Percentiles rank a stretch among this genome's conserved stretches.
Conservation (phyloP, 2,797 vertebrate species). For the Choloepus didactylus region DNA sequence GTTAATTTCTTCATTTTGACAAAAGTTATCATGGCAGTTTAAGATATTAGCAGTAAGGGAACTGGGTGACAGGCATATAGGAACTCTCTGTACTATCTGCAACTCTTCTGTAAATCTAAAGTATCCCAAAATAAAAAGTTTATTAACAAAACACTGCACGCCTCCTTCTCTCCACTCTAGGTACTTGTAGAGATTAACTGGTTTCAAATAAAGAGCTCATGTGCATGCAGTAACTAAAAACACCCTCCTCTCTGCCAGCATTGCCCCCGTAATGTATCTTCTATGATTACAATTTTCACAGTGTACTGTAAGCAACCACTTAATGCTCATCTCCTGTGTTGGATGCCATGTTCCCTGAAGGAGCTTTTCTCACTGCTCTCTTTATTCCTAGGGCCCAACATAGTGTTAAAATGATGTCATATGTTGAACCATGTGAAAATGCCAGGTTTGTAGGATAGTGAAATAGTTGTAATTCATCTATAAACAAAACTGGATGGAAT, state of each 20-base stretch:
- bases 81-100: not conserved
- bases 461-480: not conserved
- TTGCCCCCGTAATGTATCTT: not conserved
- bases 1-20: not conserved
- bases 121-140: slow-evolving; percentile 38
- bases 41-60: not conserved
- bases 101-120: slow-evolving; percentile 13
- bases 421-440: not conserved
- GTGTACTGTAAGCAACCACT: not conserved
- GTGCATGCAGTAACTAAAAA: not conserved
- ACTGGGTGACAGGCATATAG: not conserved
- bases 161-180: not conserved
- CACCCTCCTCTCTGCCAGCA: not conserved
- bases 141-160: not conserved
- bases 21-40: not conserved
- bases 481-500: not conserved
- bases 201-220: not conserved
- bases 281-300: not conserved
- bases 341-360: not conserved
- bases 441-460: not conserved
- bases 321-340: not conserved
- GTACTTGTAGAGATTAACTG: not conserved
- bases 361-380: not conserved
- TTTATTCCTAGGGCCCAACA: not conserved
- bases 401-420: not conserved